Percentiles rank a stretch among this genome's conserved stretches.
These are phyloP conservation scores for Potamilus streckersoni DNA, from an alignment of 1,140 invertebrate species.

Conservation along the genomic window DNA sequence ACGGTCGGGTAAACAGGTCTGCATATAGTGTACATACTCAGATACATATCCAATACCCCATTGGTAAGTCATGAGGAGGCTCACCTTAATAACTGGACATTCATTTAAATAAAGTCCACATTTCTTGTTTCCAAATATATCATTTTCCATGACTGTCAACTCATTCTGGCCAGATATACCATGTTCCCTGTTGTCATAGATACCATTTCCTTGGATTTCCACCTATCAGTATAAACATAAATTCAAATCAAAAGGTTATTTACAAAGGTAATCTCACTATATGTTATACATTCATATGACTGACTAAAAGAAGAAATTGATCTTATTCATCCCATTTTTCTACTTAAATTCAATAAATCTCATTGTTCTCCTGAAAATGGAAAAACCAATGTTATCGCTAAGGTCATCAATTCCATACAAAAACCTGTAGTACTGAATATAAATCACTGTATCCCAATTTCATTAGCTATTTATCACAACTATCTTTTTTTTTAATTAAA, in stretches of 20 bases:
- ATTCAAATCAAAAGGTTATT: not conserved
- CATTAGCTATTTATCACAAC: not conserved
- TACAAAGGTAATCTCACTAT: too few species aligned
- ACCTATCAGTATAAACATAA: constrained; percentile 21
- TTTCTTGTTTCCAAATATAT: constrained; percentile 42
- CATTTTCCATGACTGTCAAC: constrained; percentile 40
- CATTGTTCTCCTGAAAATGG: too few species aligned
- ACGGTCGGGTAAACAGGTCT: too few species aligned
- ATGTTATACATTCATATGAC: too few species aligned
- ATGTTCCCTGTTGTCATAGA: constrained; percentile 48
- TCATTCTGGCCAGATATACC: constrained; percentile 40
- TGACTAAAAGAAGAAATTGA: too few species aligned
- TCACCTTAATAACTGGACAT: not conserved
- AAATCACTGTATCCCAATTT: not conserved
- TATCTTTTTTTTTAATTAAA: not conserved
- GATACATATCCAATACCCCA: not conserved
- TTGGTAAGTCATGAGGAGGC: not conserved
- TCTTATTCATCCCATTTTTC: too few species aligned
- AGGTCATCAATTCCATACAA: too few species aligned
- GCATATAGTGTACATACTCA: constrained; percentile 4
- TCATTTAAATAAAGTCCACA: constrained; percentile 30
- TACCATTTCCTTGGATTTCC: constrained; percentile 43
- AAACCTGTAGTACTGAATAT: not conserved
- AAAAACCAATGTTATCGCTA: too few species aligned
- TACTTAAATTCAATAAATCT: too few species aligned